Evolutionary conservation across 2,797 vertebrate species (phyloP).

Genomic region (Xenopus petersii): DNA sequence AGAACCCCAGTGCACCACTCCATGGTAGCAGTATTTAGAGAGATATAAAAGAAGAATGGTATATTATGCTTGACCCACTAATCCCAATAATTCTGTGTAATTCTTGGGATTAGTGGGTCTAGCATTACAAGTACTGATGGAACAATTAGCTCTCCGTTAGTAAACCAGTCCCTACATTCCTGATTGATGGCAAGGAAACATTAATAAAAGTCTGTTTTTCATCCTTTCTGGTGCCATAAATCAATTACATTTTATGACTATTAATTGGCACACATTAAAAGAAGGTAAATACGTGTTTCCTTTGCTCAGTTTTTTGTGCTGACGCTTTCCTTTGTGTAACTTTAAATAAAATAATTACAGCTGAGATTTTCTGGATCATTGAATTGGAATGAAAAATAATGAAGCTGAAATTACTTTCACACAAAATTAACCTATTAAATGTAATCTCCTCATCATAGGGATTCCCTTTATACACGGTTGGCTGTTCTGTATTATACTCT

Average conservation of each 20-base stretch:
- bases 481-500: slow-evolving; percentile 1
- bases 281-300: not conserved
- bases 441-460: slow-evolving; percentile 7
- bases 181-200: no score
- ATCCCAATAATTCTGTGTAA: no score
- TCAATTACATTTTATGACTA: not conserved
- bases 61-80: no score
- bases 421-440: slow-evolving; percentile 7
- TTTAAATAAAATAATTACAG: slow-evolving; percentile 4
- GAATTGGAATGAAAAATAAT: not conserved
- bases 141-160: no score
- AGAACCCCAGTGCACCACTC: no score
- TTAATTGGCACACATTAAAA: not conserved
- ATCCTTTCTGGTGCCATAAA: no score
- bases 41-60: no score
- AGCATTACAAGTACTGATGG: no score
- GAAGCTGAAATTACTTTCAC: slow-evolving; percentile 8
- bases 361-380: slow-evolving; percentile 4
- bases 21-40: no score
- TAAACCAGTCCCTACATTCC: no score
- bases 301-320: not conserved
- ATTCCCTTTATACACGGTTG: not conserved
- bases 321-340: not conserved
- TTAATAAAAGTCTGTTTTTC: no score
- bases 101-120: no score